Evolutionary conservation across 2,113 vertebrate species (phyloP), one percentile per base, ranked within the genome.

Genomic region (Centropristis striata): DNA sequence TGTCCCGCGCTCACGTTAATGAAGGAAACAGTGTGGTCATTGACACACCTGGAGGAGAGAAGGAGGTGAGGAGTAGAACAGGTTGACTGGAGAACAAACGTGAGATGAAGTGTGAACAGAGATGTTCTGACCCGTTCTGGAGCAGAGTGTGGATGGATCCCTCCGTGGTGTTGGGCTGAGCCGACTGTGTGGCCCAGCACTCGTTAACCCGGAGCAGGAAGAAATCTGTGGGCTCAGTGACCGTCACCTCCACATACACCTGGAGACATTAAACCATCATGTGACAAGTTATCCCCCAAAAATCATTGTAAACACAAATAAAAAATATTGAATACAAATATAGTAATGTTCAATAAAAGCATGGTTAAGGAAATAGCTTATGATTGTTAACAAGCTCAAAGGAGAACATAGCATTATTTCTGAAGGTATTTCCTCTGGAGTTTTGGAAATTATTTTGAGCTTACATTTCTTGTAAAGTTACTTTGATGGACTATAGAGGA

Each of bases 181-280:
- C 21, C 8, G 64, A 41, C 88, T 92, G 93, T 0, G 93, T 91
- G 69, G 93, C 94, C 95, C 95, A 95, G 12, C 95, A 95, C 73
- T 95, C 86, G 2, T 91, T 80, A 1, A 95, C 25, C 16, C 64
- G 86, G 11, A 95, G 82, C 46, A 88, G 72, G 74, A 95, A 95
- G 67, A 91, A 90, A 14, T 92, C 93, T 25, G 77, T 87, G 1
- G 93, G 94, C 55, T 92, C 87, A 0, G 76, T 86, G 46, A 94
- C 90, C 0, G 61, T 46, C 71, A 95, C 80, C 90, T 94, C 93
- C 1, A 95, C 91, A 5, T 86, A 94, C n/a, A 95, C 93, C 83
- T 92, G 73, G 16, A 65, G 2, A 60, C 54, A 63, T 15, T 25
- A 49, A 55, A 9, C n/a, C 18, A 50, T 25, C n/a, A n/a, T n/a